These are phyloP conservation scores for Gambusia yucatana DNA, from an alignment of 2,797 vertebrate genomes.

Conservation along the genomic window DNA sequence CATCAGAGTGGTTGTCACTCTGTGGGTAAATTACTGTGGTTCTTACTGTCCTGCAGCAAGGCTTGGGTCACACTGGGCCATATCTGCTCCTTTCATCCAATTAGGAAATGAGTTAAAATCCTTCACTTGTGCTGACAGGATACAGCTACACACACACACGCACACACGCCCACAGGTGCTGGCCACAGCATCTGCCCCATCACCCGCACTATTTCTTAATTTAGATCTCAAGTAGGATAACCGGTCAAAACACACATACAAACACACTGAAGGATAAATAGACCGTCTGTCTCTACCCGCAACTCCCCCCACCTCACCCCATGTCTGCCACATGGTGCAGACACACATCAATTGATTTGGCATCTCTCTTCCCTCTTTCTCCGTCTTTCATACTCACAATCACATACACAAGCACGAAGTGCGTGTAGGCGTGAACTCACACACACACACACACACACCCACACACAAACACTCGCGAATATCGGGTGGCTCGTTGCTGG, in stretches of 20 bases:
- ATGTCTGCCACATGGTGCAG: slow-evolving; percentile 75
- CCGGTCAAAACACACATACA: slow-evolving; percentile 79
- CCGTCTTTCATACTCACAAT: slow-evolving; percentile 53
- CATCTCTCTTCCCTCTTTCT: slow-evolving; percentile 65
- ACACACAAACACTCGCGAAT: slow-evolving; percentile 45
- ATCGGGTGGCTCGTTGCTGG: slow-evolving; percentile 87
- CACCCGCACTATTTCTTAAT: slow-evolving; percentile 86
- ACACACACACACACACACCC: slow-evolving; percentile 22
- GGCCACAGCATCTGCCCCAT: slow-evolving; percentile 74
- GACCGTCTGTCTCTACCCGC: slow-evolving; percentile 62
- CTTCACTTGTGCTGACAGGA: slow-evolving; percentile 66
- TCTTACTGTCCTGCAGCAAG: slow-evolving; percentile 69
- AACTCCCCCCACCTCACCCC: slow-evolving; percentile 26
- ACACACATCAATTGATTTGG: slow-evolving; percentile 78
- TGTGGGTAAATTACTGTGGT: slow-evolving; percentile 72
- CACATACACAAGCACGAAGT: slow-evolving; percentile 57
- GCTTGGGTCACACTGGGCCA: slow-evolving; percentile 59
- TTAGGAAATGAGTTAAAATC: slow-evolving; percentile 81
- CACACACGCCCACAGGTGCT: slow-evolving; percentile 39
- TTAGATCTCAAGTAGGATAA: slow-evolving; percentile 84
- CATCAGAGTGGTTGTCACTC: slow-evolving; percentile 70
- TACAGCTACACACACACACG: slow-evolving; percentile 22
- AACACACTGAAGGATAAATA: slow-evolving; percentile 78
- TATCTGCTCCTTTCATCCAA: slow-evolving; percentile 80
- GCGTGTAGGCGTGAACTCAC: slow-evolving; percentile 61